A percentile compares a stretch with the other conserved stretches of the same genome.
Conservation (phyloP, 2,113 vertebrate species). For the Myotis yumanensis region DNA sequence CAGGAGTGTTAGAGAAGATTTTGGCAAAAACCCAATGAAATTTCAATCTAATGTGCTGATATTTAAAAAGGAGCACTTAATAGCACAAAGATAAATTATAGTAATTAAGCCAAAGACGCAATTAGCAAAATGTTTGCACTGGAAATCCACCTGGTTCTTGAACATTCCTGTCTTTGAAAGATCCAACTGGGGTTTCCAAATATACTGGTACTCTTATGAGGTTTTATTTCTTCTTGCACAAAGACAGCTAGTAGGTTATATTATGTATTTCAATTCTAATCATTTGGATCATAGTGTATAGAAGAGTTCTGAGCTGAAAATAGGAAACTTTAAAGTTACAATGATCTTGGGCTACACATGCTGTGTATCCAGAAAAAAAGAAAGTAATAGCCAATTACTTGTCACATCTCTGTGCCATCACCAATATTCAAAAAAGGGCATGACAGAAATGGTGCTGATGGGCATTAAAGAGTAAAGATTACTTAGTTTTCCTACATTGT, state of each 20-base stretch:
- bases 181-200: background rate
- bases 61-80: conserved; percentile 45
- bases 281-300: background rate
- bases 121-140: conserved; percentile 7
- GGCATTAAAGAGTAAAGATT: background rate
- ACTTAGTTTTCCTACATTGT: background rate
- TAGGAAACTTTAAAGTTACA: background rate
- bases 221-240: background rate
- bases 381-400: background rate
- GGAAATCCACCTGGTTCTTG: background rate
- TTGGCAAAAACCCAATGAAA: background rate
- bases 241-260: background rate
- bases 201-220: background rate
- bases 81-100: background rate
- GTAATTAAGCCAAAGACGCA: conserved; percentile 9
- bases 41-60: background rate
- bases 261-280: background rate
- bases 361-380: background rate
- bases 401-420: background rate
- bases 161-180: background rate
- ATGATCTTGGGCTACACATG: background rate
- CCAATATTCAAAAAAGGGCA: background rate
- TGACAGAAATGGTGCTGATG: background rate
- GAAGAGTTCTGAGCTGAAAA: background rate
- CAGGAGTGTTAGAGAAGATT: background rate